These are phyloP conservation scores for Drosophila ercepeae DNA, from an alignment of 1,140 invertebrate genomes.

Conservation along the genomic window DNA sequence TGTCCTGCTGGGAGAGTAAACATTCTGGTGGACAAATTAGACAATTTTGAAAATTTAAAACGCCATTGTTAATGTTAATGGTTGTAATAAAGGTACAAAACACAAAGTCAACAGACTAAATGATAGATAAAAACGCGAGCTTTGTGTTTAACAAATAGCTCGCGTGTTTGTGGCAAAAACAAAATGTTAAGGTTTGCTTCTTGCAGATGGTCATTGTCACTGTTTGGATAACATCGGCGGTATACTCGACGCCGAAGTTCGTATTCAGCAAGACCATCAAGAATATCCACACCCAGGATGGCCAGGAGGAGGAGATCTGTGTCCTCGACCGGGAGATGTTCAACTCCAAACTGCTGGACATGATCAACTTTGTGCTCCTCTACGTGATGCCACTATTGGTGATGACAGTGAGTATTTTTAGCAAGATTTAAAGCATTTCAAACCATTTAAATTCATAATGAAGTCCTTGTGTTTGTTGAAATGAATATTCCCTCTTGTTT, in stretches of 20 bases:
- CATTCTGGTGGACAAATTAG: constrained; percentile 31
- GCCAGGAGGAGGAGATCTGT: constrained; percentile 89
- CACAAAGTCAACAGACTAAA: constrained; percentile 39
- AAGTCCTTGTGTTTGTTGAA: too few relatives aligned
- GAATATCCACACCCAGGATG: constrained; percentile 85
- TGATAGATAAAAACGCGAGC: constrained; percentile 33
- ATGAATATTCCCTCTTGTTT: too few relatives aligned
- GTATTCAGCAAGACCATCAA: constrained; percentile 89
- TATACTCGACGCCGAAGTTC: constrained; percentile 91
- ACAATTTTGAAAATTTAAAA: constrained; percentile 56
- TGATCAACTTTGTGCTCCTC: constrained; percentile 90
- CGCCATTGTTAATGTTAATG: constrained; percentile 52
- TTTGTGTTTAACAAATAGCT: constrained; percentile 61
- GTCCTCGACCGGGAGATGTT: constrained; percentile 89
- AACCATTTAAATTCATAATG: too few relatives aligned
- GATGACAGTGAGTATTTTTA: constrained; percentile 87
- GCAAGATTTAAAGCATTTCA: too few relatives aligned
- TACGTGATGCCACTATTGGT: constrained; percentile 90
- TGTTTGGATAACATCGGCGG: constrained; percentile 90
- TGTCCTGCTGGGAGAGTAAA: neutral
- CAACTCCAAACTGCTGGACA: constrained; percentile 90
- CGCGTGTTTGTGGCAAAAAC: constrained; percentile 35
- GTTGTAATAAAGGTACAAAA: constrained; percentile 49
- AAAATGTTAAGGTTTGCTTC: constrained; percentile 15
- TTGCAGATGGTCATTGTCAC: constrained; percentile 88